These are phyloP conservation scores for Meteorus sp. DNA, from an alignment of 1,140 invertebrate genomes.

Conservation along the genomic window DNA sequence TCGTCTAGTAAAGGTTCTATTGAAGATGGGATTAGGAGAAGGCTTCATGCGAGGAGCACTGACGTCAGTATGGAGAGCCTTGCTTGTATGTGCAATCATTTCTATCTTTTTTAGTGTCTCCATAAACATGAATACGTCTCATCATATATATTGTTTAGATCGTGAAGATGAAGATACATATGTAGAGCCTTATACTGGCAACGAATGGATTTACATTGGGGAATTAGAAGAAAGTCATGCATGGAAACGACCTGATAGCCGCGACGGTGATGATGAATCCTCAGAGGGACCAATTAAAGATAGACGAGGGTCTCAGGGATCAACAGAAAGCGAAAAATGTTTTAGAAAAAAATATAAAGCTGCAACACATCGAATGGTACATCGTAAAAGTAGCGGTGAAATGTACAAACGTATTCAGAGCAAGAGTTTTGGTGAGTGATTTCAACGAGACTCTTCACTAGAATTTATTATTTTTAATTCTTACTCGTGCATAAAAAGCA, in stretches of 20 bases:
- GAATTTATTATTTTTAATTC: no score
- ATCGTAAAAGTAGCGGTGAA: constrained; percentile 88
- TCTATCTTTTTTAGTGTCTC: constrained; percentile 9
- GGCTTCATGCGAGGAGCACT: constrained; percentile 70
- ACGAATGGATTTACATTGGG: constrained; percentile 76
- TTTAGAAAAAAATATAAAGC: constrained; percentile 85
- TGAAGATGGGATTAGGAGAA: constrained; percentile 66
- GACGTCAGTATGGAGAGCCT: constrained; percentile 74
- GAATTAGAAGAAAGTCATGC: constrained; percentile 72
- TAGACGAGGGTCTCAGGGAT: constrained; percentile 66
- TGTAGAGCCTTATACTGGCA: constrained; percentile 70
- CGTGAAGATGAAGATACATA: constrained; percentile 71
- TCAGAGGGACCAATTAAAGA: constrained; percentile 48
- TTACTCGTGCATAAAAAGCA: no score
- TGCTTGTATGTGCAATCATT: constrained; percentile 54
- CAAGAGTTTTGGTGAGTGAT: constrained; percentile 84
- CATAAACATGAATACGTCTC: not conserved
- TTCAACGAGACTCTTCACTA: no score
- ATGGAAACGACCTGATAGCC: constrained; percentile 66
- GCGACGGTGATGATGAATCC: constrained; percentile 50
- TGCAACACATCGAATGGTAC: constrained; percentile 85
- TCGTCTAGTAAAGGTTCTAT: constrained; percentile 54
- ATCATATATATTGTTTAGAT: constrained; percentile 39
- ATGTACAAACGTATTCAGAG: constrained; percentile 84
- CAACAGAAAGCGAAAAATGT: constrained; percentile 84